Conservation (phyloP, 2,797 vertebrate species). For the Pipistrellus kuhlii region DNA sequence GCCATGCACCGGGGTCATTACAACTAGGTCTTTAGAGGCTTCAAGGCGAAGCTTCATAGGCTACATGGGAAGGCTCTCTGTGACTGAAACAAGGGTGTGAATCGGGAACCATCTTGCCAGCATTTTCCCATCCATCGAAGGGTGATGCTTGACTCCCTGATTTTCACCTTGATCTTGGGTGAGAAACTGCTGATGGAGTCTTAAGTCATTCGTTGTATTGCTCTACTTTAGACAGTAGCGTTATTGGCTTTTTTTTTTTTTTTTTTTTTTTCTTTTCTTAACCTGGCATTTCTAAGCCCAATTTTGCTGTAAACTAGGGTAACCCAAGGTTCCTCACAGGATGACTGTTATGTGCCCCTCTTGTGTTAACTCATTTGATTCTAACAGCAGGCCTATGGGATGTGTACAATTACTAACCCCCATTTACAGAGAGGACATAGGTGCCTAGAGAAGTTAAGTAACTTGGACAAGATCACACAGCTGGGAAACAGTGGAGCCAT, state of each 20-base stretch:
- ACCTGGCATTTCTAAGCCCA: background rate
- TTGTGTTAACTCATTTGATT: background rate
- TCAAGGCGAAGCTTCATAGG: background rate
- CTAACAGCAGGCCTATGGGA: background rate
- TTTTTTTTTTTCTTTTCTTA: background rate
- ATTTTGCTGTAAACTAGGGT: background rate
- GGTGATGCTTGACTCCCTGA: background rate
- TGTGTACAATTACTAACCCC: background rate
- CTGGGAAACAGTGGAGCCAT: background rate
- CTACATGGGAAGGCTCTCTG: background rate
- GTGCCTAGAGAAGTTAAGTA: background rate
- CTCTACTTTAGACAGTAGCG: background rate
- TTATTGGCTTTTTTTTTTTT: background rate
- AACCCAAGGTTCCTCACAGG: background rate
- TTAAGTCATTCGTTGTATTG: background rate
- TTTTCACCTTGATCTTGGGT: constrained; percentile 2
- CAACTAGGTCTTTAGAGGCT: background rate
- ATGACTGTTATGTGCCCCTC: background rate
- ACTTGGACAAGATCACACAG: background rate
- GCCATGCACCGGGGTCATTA: background rate
- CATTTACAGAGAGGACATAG: constrained; percentile 17
- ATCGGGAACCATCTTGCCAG: background rate
- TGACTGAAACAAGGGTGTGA: background rate
- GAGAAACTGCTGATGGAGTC: background rate
- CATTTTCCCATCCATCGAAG: background rate